phyloP scores from a whole-genome alignment of 2,888 invertebrate species.

The Ochlodes sylvanus region DNA sequence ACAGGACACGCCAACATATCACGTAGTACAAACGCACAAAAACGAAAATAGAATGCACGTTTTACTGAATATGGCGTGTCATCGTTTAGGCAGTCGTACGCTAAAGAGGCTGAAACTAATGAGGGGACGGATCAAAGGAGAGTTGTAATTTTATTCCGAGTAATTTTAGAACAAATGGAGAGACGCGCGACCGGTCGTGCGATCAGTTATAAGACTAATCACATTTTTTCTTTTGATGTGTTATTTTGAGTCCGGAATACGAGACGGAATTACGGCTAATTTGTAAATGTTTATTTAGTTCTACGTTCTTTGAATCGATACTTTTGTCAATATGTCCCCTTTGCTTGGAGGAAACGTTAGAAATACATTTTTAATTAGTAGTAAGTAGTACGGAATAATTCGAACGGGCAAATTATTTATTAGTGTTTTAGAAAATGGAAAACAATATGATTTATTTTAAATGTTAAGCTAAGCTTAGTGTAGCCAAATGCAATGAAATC shows the following conservation, averaged over 20 bases:
- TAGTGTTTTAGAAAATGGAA: background rate
- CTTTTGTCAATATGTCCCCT: constrained; percentile 35
- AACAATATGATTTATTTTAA: too few species aligned
- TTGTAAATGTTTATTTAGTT: constrained; percentile 43
- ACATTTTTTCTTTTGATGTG: constrained; percentile 40
- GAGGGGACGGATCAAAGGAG: constrained; percentile 49
- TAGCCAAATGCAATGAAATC: too few species aligned
- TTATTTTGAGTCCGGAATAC: constrained; percentile 33
- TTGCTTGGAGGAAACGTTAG: constrained; percentile 26
- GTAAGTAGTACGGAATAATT: background rate
- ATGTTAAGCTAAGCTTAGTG: too few species aligned
- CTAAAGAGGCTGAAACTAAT: constrained; percentile 49
- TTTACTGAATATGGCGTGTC: constrained; percentile 22
- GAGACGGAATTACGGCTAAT: constrained; percentile 40
- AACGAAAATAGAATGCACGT: constrained; percentile 18
- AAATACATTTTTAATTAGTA: constrained; percentile 39
- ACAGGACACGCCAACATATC: constrained; percentile 5
- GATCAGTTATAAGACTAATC: constrained; percentile 50
- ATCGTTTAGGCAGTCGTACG: constrained; percentile 33
- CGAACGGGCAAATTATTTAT: background rate
- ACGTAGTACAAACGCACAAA: background rate
- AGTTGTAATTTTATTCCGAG: constrained; percentile 52
- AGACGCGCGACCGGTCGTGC: constrained; percentile 40
- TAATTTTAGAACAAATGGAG: constrained; percentile 57
- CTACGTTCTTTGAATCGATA: constrained; percentile 43